Evolutionary conservation across 2,888 invertebrate genomes (phyloP), one percentile per base, ranked within the genome.

Genomic region (Cyrtodaria siliqua): DNA sequence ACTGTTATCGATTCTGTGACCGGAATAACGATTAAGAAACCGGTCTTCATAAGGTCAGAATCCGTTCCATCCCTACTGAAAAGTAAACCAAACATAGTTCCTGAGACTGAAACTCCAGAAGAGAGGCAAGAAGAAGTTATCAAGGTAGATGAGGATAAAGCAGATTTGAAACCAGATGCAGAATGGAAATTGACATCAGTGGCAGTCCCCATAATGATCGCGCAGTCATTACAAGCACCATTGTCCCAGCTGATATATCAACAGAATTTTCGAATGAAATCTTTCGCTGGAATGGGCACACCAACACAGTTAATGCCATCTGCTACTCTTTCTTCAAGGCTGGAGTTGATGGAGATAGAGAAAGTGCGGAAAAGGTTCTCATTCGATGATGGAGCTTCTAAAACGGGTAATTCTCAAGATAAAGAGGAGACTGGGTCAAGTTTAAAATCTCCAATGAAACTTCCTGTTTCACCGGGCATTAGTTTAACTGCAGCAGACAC

Each of bases 171-270:
- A 20, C 29, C 40, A 16, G 20, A n/a, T 6, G 14, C 27, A 12
- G 44, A 61, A 9, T 40, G 6, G 4, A 44, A 24, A 12, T 24
- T 69, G 23, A 53, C 38, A 16, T 26, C 42, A 52, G 49, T 83
- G 0, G 57, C 64, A n/a, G 83, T 87, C 59, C 88, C 88, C 14
- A 81, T 87, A 14, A 82, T 80, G 8, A 70, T 74, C 9, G 87
- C 86, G 18, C 81, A 86, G 61, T 67, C 80, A 16, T 26, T 85
- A 1, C 67, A 60, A 6, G 3, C 3, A n/a, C 3, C 38, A 20
- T 38, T 23, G 2, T 23, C 47, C 9, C 53, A 49, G 42, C 81
- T 78, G 3, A 69, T 81, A 47, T 81, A 81, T 47, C 81, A 80
- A 57, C 80, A 80, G 26, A 80, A 80, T 27, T 68, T 55, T 23